Conservation (phyloP, 2,113 vertebrate species). For the Prunella fulvescens region DNA sequence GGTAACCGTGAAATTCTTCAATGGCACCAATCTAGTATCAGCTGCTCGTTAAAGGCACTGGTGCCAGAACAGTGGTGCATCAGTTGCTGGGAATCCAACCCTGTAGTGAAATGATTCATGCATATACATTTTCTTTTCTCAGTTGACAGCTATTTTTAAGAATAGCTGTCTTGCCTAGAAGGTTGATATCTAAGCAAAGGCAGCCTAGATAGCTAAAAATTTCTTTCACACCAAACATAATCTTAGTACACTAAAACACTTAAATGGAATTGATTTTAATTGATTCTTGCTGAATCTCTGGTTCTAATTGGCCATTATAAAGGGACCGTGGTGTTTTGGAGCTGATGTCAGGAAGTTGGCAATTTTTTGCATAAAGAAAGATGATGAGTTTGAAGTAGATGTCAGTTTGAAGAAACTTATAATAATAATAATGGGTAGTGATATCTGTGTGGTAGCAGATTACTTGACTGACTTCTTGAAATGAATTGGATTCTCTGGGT, state of each 20-base stretch:
- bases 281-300: background rate
- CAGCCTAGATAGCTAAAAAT: conserved; percentile 62
- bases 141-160: conserved; percentile 71
- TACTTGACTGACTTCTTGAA: background rate
- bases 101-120: conserved; percentile 59
- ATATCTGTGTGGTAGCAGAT: background rate
- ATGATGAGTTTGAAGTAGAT: background rate
- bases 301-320: background rate
- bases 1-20: conserved; percentile 57
- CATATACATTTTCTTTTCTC: conserved; percentile 61
- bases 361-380: background rate
- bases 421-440: background rate
- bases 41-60: conserved; percentile 54
- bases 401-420: background rate
- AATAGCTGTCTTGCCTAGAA: conserved; percentile 64
- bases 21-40: conserved; percentile 63
- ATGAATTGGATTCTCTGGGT: background rate
- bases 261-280: background rate
- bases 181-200: conserved; percentile 51
- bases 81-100: conserved; percentile 52
- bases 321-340: background rate
- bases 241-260: conserved; percentile 18
- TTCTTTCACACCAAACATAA: conserved; percentile 40
- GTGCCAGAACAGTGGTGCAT: conserved; percentile 65
- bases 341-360: background rate